Percentiles rank a stretch among this genome's conserved stretches.
These are phyloP conservation scores for Vannuccia rotundouncinata DNA, from an alignment of 2,888 invertebrate genomes.

Conservation along the genomic window DNA sequence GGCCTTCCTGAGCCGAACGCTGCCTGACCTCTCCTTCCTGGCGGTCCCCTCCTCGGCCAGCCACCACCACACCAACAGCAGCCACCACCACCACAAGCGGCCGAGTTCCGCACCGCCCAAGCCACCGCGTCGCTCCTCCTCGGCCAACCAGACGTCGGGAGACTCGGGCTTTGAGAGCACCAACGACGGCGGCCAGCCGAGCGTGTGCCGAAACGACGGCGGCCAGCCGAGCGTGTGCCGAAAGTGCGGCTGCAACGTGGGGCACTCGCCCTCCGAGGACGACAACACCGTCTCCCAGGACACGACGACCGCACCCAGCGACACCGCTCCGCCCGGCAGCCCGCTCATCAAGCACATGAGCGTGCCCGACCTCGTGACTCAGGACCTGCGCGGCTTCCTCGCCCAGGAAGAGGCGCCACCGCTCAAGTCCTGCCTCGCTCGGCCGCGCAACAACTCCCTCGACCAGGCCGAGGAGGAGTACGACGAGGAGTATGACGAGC, in stretches of 20 bases:
- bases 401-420: conserved; percentile 1
- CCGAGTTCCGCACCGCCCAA: background rate
- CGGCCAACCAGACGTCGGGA: background rate
- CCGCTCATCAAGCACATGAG: background rate
- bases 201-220: background rate
- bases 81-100: background rate
- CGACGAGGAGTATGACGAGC: background rate
- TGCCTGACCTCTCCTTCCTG: conserved; percentile 35
- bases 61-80: background rate
- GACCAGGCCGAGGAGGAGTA: background rate
- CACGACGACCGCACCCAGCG: background rate
- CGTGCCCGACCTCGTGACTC: background rate
- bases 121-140: conserved; percentile 13
- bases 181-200: background rate
- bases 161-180: conserved; percentile 28
- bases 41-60: background rate
- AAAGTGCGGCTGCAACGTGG: conserved; percentile 10
- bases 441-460: background rate
- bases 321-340: background rate
- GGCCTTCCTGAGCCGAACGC: conserved; percentile 28
- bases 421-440: conserved; percentile 12
- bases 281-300: background rate
- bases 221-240: background rate
- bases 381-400: background rate
- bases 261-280: background rate